Evolutionary conservation across 2,797 vertebrate genomes (phyloP).

Genomic region (Pygocentrus nattereri): DNA sequence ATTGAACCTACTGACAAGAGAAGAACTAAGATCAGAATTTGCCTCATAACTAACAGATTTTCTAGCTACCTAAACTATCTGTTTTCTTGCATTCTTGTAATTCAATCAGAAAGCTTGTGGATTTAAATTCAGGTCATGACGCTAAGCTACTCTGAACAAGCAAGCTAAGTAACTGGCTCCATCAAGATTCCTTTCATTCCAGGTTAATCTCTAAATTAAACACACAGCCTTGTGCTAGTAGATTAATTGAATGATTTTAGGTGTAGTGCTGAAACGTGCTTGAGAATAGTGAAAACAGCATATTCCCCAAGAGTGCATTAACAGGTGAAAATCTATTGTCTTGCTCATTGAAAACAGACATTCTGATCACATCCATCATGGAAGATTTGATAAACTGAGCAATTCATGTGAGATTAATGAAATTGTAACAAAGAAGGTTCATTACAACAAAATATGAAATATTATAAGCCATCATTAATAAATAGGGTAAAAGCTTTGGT

Average conservation of each 20-base stretch:
- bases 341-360: background rate
- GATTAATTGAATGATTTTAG: background rate
- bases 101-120: background rate
- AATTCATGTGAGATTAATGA: background rate
- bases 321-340: background rate
- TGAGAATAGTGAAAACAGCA: background rate
- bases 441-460: background rate
- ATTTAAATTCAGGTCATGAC: background rate
- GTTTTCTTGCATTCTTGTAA: background rate
- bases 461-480: background rate
- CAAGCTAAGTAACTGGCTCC: background rate
- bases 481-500: background rate
- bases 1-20: background rate
- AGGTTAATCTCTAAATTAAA: slow-evolving; percentile 2
- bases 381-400: background rate
- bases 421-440: background rate
- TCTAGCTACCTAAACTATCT: background rate
- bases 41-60: background rate
- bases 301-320: background rate
- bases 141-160: background rate
- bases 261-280: background rate
- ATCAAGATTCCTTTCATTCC: background rate
- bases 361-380: background rate
- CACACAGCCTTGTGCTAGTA: background rate
- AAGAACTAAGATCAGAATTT: background rate